Percentiles rank a stretch among this genome's conserved stretches.
Conservation (phyloP, 2,113 vertebrate species). For the Heterotilapia buettikoferi region DNA sequence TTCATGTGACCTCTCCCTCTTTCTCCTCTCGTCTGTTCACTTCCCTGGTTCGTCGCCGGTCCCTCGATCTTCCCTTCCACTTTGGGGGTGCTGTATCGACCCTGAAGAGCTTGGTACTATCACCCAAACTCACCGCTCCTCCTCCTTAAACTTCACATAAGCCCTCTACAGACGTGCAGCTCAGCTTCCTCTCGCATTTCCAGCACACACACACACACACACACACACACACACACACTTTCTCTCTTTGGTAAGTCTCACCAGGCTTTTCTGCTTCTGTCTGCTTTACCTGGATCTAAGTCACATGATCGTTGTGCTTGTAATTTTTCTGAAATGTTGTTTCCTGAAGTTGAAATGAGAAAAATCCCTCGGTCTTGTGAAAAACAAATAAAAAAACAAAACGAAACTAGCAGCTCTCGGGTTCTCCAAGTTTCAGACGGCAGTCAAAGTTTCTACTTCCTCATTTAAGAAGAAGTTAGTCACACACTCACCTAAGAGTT, state of each 20-base stretch:
- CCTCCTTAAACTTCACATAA: neutral
- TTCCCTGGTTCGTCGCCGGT: conserved; percentile 35
- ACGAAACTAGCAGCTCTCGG: neutral
- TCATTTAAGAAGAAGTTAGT: neutral
- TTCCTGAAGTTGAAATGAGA: neutral
- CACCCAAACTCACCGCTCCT: conserved; percentile 26
- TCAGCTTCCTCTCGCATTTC: neutral
- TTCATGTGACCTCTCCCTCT: conserved; percentile 32
- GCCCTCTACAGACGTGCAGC: neutral
- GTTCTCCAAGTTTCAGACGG: neutral
- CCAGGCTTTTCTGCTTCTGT: neutral
- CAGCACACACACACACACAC: neutral
- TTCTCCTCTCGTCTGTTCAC: conserved; percentile 21
- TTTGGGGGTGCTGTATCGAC: conserved; percentile 27
- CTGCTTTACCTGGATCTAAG: neutral
- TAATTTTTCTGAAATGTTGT: neutral
- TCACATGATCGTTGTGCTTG: neutral
- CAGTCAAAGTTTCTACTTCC: neutral
- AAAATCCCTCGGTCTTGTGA: neutral
- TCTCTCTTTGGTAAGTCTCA: neutral
- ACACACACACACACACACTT: neutral
- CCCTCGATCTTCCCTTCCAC: conserved; percentile 24
- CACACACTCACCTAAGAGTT: neutral
- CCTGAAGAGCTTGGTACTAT: conserved; percentile 39
- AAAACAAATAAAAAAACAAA: neutral